These are phyloP conservation scores for Abrostola tripartita DNA, from an alignment of 2,888 invertebrate species.

Conservation along the genomic window DNA sequence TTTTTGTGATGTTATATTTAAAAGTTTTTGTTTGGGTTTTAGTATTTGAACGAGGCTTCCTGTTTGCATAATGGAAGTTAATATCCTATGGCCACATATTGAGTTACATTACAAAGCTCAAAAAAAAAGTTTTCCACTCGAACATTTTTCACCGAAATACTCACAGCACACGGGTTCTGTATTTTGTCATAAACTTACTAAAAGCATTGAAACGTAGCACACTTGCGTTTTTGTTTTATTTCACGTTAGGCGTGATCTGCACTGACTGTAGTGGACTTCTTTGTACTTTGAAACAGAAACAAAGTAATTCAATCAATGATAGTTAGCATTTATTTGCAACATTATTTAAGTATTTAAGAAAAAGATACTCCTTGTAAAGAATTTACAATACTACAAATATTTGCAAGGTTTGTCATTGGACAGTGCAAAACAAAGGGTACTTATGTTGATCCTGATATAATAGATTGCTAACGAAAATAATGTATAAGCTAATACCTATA, in stretches of 20 bases:
- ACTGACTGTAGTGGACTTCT: background rate
- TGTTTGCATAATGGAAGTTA: too few species aligned
- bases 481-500: too few species aligned
- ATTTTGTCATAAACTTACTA: constrained; percentile 2
- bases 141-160: background rate
- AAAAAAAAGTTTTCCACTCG: background rate
- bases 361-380: too few species aligned
- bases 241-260: background rate
- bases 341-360: too few species aligned
- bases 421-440: too few species aligned
- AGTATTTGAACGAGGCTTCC: background rate
- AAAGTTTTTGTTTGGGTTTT: background rate
- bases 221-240: constrained; percentile 1
- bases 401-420: too few species aligned
- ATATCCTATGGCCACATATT: too few species aligned
- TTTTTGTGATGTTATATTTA: background rate
- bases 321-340: too few species aligned
- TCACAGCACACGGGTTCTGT: background rate
- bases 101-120: background rate
- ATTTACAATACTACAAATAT: too few species aligned
- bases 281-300: too few species aligned
- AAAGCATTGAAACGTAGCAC: constrained; percentile 1
- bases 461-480: too few species aligned
- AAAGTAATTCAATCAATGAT: background rate
- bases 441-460: too few species aligned